These are phyloP conservation scores for Rhingia rostrata DNA, from an alignment of 2,888 invertebrate genomes.

Conservation along the genomic window DNA sequence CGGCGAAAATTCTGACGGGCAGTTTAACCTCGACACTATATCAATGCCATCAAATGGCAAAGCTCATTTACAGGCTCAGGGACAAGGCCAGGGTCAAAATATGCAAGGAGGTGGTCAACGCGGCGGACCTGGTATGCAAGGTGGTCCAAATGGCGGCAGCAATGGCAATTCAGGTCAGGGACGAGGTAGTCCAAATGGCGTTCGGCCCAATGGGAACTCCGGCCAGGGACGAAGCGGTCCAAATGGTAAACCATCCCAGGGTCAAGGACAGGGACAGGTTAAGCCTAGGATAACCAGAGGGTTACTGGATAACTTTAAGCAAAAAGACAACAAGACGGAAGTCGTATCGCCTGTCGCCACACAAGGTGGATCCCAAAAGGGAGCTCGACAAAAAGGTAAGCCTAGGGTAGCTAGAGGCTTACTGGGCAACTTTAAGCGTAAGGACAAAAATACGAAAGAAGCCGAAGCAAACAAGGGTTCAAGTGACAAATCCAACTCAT, in stretches of 20 bases:
- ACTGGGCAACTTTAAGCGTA: background rate
- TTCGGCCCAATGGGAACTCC: constrained; percentile 3
- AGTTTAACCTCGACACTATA: background rate
- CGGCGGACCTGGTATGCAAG: constrained; percentile 14
- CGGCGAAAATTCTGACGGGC: background rate
- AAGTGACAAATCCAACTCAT: background rate
- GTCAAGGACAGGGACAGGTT: background rate
- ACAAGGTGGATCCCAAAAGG: background rate
- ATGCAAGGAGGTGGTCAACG: background rate
- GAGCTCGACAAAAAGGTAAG: background rate
- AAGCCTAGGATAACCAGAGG: too few relatives aligned
- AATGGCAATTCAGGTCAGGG: background rate
- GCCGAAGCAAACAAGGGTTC: background rate
- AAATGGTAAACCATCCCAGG: background rate
- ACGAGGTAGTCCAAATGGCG: constrained; percentile 1
- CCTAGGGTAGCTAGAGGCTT: background rate
- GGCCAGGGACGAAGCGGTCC: background rate
- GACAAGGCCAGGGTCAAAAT: background rate
- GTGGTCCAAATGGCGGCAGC: constrained; percentile 5
- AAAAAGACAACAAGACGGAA: background rate
- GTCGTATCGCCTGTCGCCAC: background rate
- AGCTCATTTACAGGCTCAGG: constrained; percentile 30
- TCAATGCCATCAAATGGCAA: constrained; percentile 3
- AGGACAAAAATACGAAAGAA: background rate
- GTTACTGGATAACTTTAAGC: too few relatives aligned